Evolutionary conservation across 2,113 vertebrate species (phyloP), one percentile per base, ranked within the genome.

Genomic region (Upupa epops): DNA sequence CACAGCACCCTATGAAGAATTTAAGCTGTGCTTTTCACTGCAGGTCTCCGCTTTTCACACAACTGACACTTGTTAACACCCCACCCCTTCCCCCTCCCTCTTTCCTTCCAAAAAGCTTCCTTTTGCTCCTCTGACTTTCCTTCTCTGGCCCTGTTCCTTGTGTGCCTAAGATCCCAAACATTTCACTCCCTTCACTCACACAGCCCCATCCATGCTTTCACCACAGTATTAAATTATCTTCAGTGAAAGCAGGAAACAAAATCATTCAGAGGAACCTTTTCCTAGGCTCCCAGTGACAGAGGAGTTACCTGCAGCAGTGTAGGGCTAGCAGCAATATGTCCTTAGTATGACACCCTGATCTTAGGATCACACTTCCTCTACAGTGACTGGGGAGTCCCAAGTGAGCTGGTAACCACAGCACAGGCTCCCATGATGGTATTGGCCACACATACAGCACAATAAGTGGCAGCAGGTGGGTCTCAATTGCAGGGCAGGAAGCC

Each of bases 381-480:
- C 17, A 7, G 8, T 71, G 81, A 28, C 76, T 17, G 48, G 6
- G 65, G n/a, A 89, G 6, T 84, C 81, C 49, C 84, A 54, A 58
- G 25, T 1, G 10, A 45, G 65, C 29, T 71, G 25, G 65, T 18
- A 79, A 32, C 26, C 45, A 48, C 58, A 61, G 16, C 18, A 61
- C 26, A 19, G 56, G 37, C 40, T 83, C 61, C 55, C 61, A 7
- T 24, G 36, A 11, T 49, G 69, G 82, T 49, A 36, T 65, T 1
- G 28, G 58, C 74, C 92, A 90, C 84, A 90, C 83, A 65, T 3
- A 74, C 48, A 93, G 78, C 63, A 93, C 84, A 92, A 80, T 73
- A 64, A 89, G 83, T 71, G 75, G 68, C 92, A 95, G 92, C 92
- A 92, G 90, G 92, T 96, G 92, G 90, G 78, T 52, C 74, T 79